Evolutionary conservation across 2,113 vertebrate species (phyloP).

Genomic region (Cranoglanis bouderius): DNA sequence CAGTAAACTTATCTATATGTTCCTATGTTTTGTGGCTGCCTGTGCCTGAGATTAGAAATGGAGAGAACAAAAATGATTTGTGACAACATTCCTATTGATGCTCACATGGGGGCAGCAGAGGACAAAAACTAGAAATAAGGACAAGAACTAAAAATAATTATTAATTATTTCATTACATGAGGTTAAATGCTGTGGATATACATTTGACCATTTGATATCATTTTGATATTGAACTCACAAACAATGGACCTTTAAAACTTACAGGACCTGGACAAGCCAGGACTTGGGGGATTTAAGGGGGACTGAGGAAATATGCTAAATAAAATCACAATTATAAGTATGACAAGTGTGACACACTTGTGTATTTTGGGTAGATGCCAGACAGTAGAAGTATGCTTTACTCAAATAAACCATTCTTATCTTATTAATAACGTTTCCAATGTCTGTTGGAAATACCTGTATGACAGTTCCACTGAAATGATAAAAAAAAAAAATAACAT

Average conservation of each 20-base stretch:
- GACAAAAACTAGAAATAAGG: conserved; percentile 12
- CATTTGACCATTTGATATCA: background rate
- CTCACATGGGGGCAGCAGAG: conserved; percentile 64
- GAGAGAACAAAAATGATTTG: background rate
- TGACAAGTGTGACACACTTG: background rate
- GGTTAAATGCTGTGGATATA: background rate
- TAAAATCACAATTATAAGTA: background rate
- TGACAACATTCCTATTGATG: conserved; percentile 1
- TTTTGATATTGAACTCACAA: background rate
- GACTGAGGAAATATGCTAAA: background rate
- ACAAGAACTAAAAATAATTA: too few relatives aligned
- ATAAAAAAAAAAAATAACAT: background rate
- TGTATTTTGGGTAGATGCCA: background rate
- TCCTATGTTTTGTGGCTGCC: background rate
- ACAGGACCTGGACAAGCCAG: background rate
- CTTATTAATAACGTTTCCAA: background rate
- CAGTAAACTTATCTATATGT: background rate
- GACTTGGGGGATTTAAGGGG: background rate
- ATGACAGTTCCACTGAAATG: background rate
- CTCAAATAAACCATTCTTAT: background rate
- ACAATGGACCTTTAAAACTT: background rate
- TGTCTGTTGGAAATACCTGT: background rate
- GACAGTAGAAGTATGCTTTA: background rate
- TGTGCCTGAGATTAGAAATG: background rate
- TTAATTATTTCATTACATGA: background rate